These are phyloP conservation scores for Nomada fucata DNA, from an alignment of 2,888 invertebrate species.

Conservation along the genomic window DNA sequence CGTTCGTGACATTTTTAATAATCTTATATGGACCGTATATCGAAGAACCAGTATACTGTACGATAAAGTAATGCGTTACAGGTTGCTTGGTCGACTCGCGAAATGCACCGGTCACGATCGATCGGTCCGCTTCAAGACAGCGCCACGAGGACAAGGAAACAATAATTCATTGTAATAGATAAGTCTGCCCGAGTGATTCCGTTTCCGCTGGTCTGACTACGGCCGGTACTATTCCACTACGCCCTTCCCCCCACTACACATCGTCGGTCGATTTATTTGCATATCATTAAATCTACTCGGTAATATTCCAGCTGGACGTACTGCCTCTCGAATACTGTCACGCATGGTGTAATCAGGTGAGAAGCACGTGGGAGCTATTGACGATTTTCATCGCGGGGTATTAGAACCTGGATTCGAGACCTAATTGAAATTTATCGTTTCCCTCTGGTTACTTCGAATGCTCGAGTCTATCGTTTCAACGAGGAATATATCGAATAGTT, in stretches of 20 bases:
- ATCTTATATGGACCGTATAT: no score
- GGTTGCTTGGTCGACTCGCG: no score
- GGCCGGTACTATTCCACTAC: slow-evolving; percentile 53
- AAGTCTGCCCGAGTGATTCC: neutral
- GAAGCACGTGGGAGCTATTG: slow-evolving; percentile 11
- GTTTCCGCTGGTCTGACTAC: slow-evolving; percentile 31
- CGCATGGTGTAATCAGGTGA: neutral
- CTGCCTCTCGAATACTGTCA: neutral
- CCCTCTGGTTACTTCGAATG: neutral
- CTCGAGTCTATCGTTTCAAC: neutral
- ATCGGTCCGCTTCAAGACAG: neutral
- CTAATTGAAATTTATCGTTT: slow-evolving; percentile 28
- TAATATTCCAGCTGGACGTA: slow-evolving; percentile 51
- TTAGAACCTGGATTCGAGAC: slow-evolving; percentile 9
- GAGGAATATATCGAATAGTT: neutral
- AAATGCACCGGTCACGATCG: neutral
- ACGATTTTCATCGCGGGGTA: slow-evolving; percentile 13
- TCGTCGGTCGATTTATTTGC: slow-evolving; percentile 35
- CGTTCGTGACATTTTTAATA: no score
- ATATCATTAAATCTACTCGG: slow-evolving; percentile 31
- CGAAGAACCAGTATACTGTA: no score
- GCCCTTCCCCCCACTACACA: slow-evolving; percentile 4
- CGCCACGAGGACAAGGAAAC: neutral
- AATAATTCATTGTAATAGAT: neutral
- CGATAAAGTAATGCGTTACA: no score